Percentiles rank a stretch among this genome's conserved stretches.
Evolutionary conservation across 2,113 vertebrate genomes (phyloP).

Genomic region (Promerops cafer): DNA sequence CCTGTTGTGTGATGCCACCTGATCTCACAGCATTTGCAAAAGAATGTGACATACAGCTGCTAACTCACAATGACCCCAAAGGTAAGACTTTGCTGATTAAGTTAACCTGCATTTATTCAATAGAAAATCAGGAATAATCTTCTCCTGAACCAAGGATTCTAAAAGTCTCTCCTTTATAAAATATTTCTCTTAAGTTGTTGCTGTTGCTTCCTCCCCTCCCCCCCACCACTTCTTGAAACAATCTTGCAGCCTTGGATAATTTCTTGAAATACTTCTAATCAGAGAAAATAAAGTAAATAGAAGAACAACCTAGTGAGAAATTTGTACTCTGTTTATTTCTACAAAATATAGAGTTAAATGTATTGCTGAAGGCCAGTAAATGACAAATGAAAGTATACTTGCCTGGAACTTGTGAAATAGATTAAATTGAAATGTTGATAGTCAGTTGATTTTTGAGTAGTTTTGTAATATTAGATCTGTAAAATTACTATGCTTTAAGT

Average conservation of each 20-base stretch:
- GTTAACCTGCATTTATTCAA: background rate
- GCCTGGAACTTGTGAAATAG: background rate
- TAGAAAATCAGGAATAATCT: background rate
- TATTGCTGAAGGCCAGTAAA: background rate
- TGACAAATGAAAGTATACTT: background rate
- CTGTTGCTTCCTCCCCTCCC: background rate
- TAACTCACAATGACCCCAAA: slow-evolving; percentile 97
- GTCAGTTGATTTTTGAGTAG: background rate
- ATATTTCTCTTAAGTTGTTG: background rate
- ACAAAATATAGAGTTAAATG: background rate
- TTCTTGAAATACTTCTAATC: background rate
- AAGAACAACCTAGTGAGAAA: background rate
- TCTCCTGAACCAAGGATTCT: background rate
- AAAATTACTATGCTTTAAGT: background rate
- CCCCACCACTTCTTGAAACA: background rate
- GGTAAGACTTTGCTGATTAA: slow-evolving; percentile 68
- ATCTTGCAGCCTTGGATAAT: background rate
- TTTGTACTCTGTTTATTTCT: background rate
- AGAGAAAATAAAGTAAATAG: background rate
- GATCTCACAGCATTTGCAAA: slow-evolving; percentile 97
- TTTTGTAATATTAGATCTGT: background rate
- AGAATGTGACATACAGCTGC: slow-evolving; percentile 92
- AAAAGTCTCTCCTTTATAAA: background rate
- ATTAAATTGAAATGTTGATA: background rate
- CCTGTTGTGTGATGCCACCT: slow-evolving; percentile 98